Base-by-base conservation (phyloP, 2,113 vertebrate species). In the Hucho hucho region DNA sequence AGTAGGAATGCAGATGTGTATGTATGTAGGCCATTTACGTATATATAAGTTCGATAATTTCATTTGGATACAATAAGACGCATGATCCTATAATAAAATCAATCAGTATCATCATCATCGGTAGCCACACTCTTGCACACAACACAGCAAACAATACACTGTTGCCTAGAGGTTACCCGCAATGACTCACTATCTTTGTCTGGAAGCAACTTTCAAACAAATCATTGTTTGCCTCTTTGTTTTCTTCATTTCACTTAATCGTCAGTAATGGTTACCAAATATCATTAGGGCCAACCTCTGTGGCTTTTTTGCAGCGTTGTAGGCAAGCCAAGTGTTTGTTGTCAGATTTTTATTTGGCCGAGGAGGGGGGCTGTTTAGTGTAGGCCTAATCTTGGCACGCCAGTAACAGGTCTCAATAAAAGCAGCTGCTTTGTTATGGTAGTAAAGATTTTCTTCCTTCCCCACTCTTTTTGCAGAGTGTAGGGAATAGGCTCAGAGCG, bases 311-410 rank as follows among this genome's bases (percentile, higher is more conserved):
- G 81, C 79, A 79, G 79, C 32, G 79, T 83, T 87, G 84, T 80
- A 83, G 87, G 83, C 87, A 71, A 82, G 87, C 90, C 87, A 88
- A 90, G 76, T 87, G 87, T 92, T 90, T 91, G 89, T 89, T 92
- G 89, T 90, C 69, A 1, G 76, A 64, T 18, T 86, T 89, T 91
- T 89, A 90, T 87, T 88, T 88, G 87, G 87, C 83, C 82, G 80
- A 84, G 81, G 81, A 86, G 84, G 82, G 87, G 76, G 81, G 76
- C 85, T 90, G 88, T 90, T 89, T 82, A 79, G 86, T 87, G 81
- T 89, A 90, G 37, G 37, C 37, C 37, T 43, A 53, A 90, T 89
- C 86, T 87, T 92, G 87, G 89, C 89, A 90, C 83, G 84, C 81
- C 88, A 89, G 84, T 89, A 90, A 90, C 81, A 87, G 83, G 76